A percentile compares a stretch with the other conserved stretches of the same genome.
These are phyloP conservation scores for Allolobophora icterica DNA, from an alignment of 2,888 invertebrate species.

Conservation along the genomic window DNA sequence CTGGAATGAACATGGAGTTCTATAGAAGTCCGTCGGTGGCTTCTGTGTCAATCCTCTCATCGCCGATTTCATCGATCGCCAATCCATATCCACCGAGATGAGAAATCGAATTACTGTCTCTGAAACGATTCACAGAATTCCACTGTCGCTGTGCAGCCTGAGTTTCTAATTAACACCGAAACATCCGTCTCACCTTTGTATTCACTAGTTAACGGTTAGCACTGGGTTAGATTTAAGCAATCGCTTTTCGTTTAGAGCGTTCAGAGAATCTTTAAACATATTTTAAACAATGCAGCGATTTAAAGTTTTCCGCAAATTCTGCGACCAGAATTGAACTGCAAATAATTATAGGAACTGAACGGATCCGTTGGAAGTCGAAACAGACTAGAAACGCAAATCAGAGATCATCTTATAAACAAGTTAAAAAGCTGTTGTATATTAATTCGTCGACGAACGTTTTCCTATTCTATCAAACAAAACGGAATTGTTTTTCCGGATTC, in stretches of 20 bases:
- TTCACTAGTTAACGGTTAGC: neutral
- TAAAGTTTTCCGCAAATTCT: neutral
- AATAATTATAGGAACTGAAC: neutral
- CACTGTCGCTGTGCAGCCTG: neutral
- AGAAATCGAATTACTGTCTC: neutral
- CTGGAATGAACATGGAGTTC: slow-evolving; percentile 44
- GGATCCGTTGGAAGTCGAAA: neutral
- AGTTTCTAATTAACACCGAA: neutral
- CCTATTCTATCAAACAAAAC: neutral
- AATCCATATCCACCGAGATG: slow-evolving; percentile 36
- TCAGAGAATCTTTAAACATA: neutral
- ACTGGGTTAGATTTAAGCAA: neutral
- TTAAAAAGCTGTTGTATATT: neutral
- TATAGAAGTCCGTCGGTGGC: slow-evolving; percentile 40
- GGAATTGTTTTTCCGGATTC: neutral
- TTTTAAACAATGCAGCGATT: neutral
- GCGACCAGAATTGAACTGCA: neutral
- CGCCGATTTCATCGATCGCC: slow-evolving; percentile 37
- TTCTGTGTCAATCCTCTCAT: slow-evolving; percentile 26
- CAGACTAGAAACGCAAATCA: neutral
- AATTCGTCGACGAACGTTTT: neutral
- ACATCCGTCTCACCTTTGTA: neutral
- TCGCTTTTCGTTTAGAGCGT: neutral
- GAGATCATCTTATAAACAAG: neutral
- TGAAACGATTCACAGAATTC: too few species aligned